A percentile compares a stretch with the other conserved stretches of the same genome.
Evolutionary conservation across 2,888 invertebrate genomes (phyloP).

Genomic region (Notodonta ziczac): DNA sequence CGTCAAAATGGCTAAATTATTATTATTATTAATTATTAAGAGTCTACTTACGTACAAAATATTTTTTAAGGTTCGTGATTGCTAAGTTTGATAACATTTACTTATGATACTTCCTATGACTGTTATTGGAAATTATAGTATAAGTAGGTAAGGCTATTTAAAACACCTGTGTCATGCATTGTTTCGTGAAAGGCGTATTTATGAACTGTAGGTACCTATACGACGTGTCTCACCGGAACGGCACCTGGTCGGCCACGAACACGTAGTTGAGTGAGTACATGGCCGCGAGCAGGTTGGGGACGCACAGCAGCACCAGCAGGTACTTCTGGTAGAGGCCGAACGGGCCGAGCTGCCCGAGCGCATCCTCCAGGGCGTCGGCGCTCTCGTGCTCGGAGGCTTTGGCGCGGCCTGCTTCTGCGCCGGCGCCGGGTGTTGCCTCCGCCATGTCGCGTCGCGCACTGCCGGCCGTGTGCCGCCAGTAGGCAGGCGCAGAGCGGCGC

Average conservation of each 20-base stretch:
- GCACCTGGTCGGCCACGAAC: constrained; percentile 82
- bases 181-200: not conserved
- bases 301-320: constrained; percentile 61
- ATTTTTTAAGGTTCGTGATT: no score
- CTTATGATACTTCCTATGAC: no score
- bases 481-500: no score
- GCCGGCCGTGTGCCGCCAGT: constrained; percentile 6
- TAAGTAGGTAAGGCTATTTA: no score
- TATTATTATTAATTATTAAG: no score
- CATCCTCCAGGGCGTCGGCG: constrained; percentile 59
- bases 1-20: no score
- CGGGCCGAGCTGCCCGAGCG: constrained; percentile 68
- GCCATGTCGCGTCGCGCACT: constrained; percentile 17
- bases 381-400: constrained; percentile 15
- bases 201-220: not conserved
- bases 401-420: constrained; percentile 13
- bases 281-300: constrained; percentile 81
- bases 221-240: constrained; percentile 75
- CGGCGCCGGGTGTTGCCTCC: constrained; percentile 12
- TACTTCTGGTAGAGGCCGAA: constrained; percentile 75
- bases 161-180: not conserved
- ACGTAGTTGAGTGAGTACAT: constrained; percentile 83
- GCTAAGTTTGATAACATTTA: no score
- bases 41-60: no score
- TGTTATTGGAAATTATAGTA: no score